Base-by-base conservation (phyloP, 2,797 vertebrate species). In the Mus minutoides region DNA sequence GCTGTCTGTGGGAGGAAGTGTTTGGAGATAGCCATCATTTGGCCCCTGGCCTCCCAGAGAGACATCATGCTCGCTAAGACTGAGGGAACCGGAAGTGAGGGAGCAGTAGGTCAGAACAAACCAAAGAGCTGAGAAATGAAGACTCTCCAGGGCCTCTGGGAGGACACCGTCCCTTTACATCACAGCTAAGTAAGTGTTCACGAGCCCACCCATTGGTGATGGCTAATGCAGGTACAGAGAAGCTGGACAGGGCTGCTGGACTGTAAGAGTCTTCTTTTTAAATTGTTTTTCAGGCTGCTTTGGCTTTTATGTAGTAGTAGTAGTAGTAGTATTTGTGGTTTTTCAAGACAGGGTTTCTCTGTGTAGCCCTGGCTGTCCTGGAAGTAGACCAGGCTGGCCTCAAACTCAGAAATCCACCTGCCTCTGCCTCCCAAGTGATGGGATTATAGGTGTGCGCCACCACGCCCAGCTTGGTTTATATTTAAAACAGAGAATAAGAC, bases 101-200 rank as follows among this genome's bases (percentile, higher is more conserved):
- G 16, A 4, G 22, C 29, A 31, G 11, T 62, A 54, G 34, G 37
- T 91, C 43, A 22, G 22, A 77, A 46, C 64, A 49, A 90, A 46
- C 4, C 64, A 21, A 7, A 76, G 77, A 54, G 31, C 34, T 43
- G 88, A 83, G 13, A 60, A 54, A 67, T 4, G 56, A n/a, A 37
- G 0, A 46, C 34, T 54, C 58, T 56, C 67, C 37, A 0, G 40
- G n/a, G 40, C 49, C 62, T 90, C 52, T 71, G 14, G 76, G 7
- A 62, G 40, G 13, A 17, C 22, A 37, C 34, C 7, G 49, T 22
- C 31, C 31, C 52, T 54, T 37, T 73, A 17, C 6, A 7, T 64
- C 82, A 52, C 11, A 0, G 21, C 31, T 0, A 67, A 34, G 6
- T 0, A 73, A 34, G 6, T 34, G 6, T 43, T 34, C 13, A 21